Percentiles rank a stretch among this genome's conserved stretches.
These are phyloP conservation scores for Halictus quadricinctus DNA, from an alignment of 2,888 invertebrate genomes.

Conservation along the genomic window DNA sequence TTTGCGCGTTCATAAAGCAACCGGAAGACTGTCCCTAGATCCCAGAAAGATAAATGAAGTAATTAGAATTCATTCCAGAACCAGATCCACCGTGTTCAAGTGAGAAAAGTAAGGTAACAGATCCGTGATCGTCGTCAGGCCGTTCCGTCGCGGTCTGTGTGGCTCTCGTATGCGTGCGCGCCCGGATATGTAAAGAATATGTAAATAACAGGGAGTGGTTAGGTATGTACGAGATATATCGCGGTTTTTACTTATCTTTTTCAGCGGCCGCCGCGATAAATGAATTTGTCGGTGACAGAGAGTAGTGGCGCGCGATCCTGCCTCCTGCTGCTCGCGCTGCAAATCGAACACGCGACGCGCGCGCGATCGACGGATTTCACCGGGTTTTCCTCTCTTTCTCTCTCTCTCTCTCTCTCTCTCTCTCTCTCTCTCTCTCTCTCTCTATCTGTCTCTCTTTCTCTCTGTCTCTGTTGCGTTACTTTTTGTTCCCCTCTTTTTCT, in stretches of 20 bases:
- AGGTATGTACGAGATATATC: conserved; percentile 53
- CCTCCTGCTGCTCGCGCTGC: neutral
- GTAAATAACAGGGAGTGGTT: conserved; percentile 60
- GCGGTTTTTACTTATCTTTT: conserved; percentile 38
- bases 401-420: neutral
- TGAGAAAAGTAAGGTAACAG: neutral
- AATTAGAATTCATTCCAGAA: neutral
- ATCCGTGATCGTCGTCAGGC: neutral
- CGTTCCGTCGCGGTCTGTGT: conserved; percentile 15
- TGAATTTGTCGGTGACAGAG: conserved; percentile 48
- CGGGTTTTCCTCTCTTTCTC: neutral
- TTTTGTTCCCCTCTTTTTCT: neutral
- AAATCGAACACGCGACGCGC: conserved; percentile 28
- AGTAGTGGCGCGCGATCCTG: conserved; percentile 7
- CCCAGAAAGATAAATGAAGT: neutral
- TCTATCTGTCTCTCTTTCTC: neutral
- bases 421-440: neutral
- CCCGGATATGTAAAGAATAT: conserved; percentile 50
- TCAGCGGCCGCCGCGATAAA: conserved; percentile 27
- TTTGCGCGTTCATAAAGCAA: no score
- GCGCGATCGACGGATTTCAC: conserved; percentile 10
- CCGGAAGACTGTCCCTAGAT: no score
- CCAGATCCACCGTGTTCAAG: neutral
- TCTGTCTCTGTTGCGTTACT: neutral
- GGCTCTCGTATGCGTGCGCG: conserved; percentile 24